Base-by-base conservation (phyloP, 2,797 vertebrate species). In the Austrolebias charrua region DNA sequence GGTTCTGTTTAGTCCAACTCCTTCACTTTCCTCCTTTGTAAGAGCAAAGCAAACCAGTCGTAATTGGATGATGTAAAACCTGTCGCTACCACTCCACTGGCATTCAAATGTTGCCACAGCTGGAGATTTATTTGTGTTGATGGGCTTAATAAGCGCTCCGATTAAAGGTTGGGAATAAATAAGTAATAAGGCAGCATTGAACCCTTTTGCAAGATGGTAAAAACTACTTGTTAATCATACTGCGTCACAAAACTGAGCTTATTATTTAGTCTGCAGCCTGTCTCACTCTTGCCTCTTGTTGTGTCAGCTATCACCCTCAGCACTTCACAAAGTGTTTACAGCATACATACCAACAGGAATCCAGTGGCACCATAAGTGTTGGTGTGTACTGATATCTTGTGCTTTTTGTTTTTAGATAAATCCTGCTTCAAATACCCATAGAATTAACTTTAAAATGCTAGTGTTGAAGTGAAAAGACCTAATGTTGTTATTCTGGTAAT, bases 71-170 rank as follows among this genome's bases (percentile, higher is more conserved):
- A 50, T 48, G 10, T 40, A 13, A 49, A 50, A 50, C 15, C 15
- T 24, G 15, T 43, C 24, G 12, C 38, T 61, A 38, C 49, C 16
- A 6, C 49, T n/a, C 6, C n/a, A n/a, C 48, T 31, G 24, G 28
- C 24, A 31, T 51, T 56, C 24, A 56, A 12, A 40, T 44, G 14
- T 44, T 38, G 33, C 35, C 19, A 19, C 51, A 38, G 51, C 35
- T 38, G 24, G 31, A 54, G 11, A 53, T 53, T 19, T 19, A 54
- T 54, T 54, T 54, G 16, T 52, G 31, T 19, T 28, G 47, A 60
- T 28, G 2, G 20, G 47, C 43, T 46, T 16, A 15, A 59, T 59
- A 45, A 48, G 45, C 46, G 12, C 31, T 18, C 31, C 31, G 43
- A 16, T 24, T 11, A 1, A 40, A 40, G 4, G 43, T 11, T 18